Base-by-base conservation (phyloP, 1,140 invertebrate species). In the Cydia strobilella region DNA sequence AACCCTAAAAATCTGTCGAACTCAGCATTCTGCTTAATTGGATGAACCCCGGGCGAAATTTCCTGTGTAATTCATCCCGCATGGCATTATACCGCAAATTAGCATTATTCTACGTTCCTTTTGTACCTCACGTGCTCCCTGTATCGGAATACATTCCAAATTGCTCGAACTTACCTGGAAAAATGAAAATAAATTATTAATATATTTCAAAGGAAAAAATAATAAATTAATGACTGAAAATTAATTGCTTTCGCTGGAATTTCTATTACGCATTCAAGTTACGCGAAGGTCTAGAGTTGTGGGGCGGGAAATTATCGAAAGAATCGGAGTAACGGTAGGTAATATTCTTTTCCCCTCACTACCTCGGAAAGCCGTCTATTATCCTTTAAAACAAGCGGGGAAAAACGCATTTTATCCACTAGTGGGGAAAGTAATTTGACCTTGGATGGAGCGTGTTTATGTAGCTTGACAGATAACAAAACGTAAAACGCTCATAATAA, bases 91-190 rank as follows among this genome's bases (percentile, higher is more conserved):
- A 72, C 20, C 42, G 31, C 15, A 35, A 35, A 72, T 72, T 39
- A 72, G 69, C 69, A 4, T 69, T 69, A 69, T 69, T 69, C 25
- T 72, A 39, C 39, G n/a, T 48, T 72, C 25, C 20, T 42, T 72
- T 54, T 45, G 25, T 72, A 35, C 39, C n/a, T n/a, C 15, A 51
- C 42, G 31, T 72, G 71, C 48, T 42, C 18, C 23, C 10, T 45
- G 23, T 72, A 72, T 48, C 18, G 42, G 12, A 48, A 18, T 51
- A 51, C 48, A 25, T 13, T 72, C 48, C 71, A 73, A 65, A 45
- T 73, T 73, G 65, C 9, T 73, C 76, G 74, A 62, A 81, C 80
- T 81, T 81, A 81, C 80, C 80, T 81, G 80, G 12, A 77, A 81
- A 74, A 65, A 75, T 48, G 23, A 63, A 75, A 75, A 74, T 20